Conservation (phyloP, 2,113 vertebrate genomes). For the Scatophagus argus region DNA sequence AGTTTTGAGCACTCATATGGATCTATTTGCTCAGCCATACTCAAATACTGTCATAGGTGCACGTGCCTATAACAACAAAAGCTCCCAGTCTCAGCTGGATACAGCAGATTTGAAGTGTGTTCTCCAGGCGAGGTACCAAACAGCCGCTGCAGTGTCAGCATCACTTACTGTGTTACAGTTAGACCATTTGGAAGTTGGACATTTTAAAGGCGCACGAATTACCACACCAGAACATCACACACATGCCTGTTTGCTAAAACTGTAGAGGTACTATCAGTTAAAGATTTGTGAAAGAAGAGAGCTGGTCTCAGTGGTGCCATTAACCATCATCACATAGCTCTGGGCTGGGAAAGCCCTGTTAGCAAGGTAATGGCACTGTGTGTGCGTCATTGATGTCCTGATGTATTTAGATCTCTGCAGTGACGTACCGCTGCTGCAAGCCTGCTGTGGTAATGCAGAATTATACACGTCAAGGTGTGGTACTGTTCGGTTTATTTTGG, state of each 20-base stretch:
- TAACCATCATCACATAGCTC: conserved; percentile 41
- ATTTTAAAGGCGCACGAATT: not conserved
- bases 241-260: not conserved
- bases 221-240: not conserved
- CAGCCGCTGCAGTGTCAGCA: conserved; percentile 23
- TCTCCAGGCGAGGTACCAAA: not conserved
- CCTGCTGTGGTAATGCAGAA: conserved; percentile 16
- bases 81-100: not conserved
- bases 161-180: not conserved
- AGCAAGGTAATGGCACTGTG: conserved; percentile 30
- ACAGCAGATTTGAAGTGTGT: not conserved
- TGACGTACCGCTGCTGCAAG: conserved; percentile 59
- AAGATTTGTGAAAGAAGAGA: not conserved
- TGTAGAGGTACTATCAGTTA: not conserved
- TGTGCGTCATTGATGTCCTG: conserved; percentile 69
- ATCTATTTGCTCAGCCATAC: not conserved
- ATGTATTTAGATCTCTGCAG: conserved; percentile 39
- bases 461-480: conserved; percentile 16
- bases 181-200: not conserved
- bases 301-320: conserved; percentile 41
- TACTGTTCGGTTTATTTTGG: not conserved
- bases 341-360: conserved; percentile 69
- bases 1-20: too few species aligned
- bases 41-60: not conserved
- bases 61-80: too few species aligned